A percentile compares a stretch with the other conserved stretches of the same genome.
Evolutionary conservation across 2,113 vertebrate species (phyloP).

Genomic region (Clupea harengus): DNA sequence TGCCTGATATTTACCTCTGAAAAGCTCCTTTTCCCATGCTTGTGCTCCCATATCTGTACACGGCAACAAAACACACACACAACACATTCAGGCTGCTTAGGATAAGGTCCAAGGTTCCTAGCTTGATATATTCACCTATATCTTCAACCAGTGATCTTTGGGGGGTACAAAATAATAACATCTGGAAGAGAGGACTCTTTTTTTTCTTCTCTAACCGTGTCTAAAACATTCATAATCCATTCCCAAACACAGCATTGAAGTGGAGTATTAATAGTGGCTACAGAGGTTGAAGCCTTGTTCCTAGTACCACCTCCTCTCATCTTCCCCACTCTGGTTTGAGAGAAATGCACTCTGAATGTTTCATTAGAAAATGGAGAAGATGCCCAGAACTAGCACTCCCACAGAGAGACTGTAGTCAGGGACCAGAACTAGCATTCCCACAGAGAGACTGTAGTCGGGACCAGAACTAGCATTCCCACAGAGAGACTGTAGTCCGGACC

Average conservation of each 20-base stretch:
- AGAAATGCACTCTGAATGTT: not conserved
- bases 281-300: not conserved
- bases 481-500: not conserved
- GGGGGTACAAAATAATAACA: not conserved
- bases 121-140: constrained; percentile 7
- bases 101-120: constrained; percentile 3
- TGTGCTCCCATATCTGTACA: constrained; percentile 8
- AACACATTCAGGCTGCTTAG: not conserved
- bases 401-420: not conserved
- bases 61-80: not conserved
- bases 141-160: constrained; percentile 7
- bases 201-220: constrained; percentile 3
- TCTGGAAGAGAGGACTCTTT: not conserved
- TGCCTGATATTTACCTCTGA: not conserved
- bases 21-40: not conserved
- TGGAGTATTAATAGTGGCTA: not conserved
- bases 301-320: not conserved
- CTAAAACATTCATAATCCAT: not conserved
- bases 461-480: not conserved
- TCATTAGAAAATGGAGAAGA: not conserved
- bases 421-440: not conserved
- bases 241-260: not conserved
- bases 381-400: not conserved
- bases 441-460: not conserved
- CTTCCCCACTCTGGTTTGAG: not conserved